Conservation (phyloP, 2,888 invertebrate species). For the Limnephilus auricula region DNA sequence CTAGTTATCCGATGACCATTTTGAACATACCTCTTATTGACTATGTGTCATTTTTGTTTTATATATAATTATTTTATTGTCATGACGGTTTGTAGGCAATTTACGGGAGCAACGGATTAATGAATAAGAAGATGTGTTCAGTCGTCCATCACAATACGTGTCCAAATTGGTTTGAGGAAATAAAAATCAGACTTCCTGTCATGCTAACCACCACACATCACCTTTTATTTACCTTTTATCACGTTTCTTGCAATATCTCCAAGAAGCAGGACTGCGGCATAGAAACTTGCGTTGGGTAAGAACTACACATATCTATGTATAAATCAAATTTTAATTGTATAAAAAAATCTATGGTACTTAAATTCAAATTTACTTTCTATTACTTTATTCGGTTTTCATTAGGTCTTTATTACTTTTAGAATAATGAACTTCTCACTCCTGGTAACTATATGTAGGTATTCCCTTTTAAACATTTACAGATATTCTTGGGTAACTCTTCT, state of each 20-base stretch:
- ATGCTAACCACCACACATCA: constrained; percentile 92
- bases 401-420: neutral
- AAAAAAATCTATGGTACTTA: neutral
- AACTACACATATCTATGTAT: neutral
- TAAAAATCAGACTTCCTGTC: constrained; percentile 93
- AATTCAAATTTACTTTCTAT: neutral
- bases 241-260: constrained; percentile 94
- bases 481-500: constrained; percentile 96
- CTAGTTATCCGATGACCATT: no score
- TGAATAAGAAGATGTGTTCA: constrained; percentile 84
- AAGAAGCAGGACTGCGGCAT: constrained; percentile 87
- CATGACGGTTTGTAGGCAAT: constrained; percentile 70
- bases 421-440: neutral
- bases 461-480: constrained; percentile 68
- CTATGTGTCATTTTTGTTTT: neutral
- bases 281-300: constrained; percentile 89
- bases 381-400: neutral
- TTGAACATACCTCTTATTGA: neutral
- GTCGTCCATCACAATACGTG: constrained; percentile 94
- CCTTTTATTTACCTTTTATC: constrained; percentile 95
- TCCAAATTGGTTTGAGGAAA: constrained; percentile 95
- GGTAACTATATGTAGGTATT: neutral
- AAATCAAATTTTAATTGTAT: neutral
- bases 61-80: neutral
- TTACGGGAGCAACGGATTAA: constrained; percentile 76